Evolutionary conservation across 2,888 invertebrate genomes (phyloP), one percentile per base, ranked within the genome.

Genomic region (Drosophila pegasa): DNA sequence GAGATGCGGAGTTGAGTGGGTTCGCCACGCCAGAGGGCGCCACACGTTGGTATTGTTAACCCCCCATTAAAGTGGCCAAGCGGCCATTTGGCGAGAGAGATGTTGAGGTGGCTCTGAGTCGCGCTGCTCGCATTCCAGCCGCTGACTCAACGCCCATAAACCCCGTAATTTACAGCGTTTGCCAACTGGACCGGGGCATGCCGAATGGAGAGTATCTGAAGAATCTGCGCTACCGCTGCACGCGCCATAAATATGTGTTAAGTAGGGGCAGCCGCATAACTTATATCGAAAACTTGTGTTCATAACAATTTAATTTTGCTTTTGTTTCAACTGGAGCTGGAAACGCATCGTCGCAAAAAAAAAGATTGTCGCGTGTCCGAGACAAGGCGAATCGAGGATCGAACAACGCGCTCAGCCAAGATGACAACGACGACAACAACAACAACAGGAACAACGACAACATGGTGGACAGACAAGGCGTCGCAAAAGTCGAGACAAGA

Each of bases 201-300:
- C 12, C 14, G 18, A 47, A 61, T 40, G 51, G 68, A 69, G 77
- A 77, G 83, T 86, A 83, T 83, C 83, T 79, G 76, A 88, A 64
- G 61, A 80, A 83, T 83, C 83, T 79, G 70, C 51, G 83, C 83
- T 83, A 83, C 83, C 78, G 83, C 88, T 88, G 88, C 88, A 88
- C 86, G 88, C 86, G 88, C 83, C 83, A 83, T 83, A 83, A 83
- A 83, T 88, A 86, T 86, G 88, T 88, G 87, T 86, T 86, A 87
- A 79, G 88, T 83, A 65, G 86, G 74, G 66, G 76, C 79, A 51
- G 47, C 41, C 79, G 57, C 63, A 77, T 78, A 77, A 75, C 71
- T 86, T 83, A 86, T 88, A 83, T 83, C 85, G 87, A 87, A 73
- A 78, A 80, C 84, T 84, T 85, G 88, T 88, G 87, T 78, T 85